These are phyloP conservation scores for Perccottus glenii DNA, from an alignment of 2,113 vertebrate genomes.

Conservation along the genomic window DNA sequence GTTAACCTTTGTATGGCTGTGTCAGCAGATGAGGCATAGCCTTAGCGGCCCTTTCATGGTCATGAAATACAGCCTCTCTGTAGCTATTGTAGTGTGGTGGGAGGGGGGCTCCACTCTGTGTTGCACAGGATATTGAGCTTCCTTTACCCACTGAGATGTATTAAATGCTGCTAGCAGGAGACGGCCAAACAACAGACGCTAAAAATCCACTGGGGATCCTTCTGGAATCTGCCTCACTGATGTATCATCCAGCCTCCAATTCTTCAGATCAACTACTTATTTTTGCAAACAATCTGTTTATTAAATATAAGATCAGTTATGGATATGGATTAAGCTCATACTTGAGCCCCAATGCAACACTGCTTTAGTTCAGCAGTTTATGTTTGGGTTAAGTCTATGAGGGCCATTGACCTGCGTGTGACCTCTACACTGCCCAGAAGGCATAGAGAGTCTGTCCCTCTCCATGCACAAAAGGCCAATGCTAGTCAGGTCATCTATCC, in stretches of 20 bases:
- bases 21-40: slow-evolving; percentile 70
- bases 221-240: slow-evolving; percentile 27
- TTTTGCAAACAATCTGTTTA: slow-evolving; percentile 43
- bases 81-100: slow-evolving; percentile 13
- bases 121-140: slow-evolving; percentile 68
- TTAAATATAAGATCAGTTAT: slow-evolving; percentile 48
- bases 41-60: slow-evolving; percentile 52
- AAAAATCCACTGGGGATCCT: slow-evolving; percentile 22
- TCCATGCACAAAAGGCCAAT: slow-evolving; percentile 54
- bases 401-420: slow-evolving; percentile 29
- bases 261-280: slow-evolving; percentile 31
- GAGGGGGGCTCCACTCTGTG: slow-evolving; percentile 18
- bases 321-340: slow-evolving; percentile 19
- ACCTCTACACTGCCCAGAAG: slow-evolving; percentile 38
- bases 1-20: slow-evolving; percentile 77
- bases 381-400: slow-evolving; percentile 14
- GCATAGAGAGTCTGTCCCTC: slow-evolving; percentile 45
- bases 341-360: slow-evolving; percentile 34
- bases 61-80: slow-evolving; percentile 64
- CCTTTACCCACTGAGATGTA: slow-evolving; percentile 56
- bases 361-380: slow-evolving; percentile 25
- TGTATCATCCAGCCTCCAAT: slow-evolving; percentile 15
- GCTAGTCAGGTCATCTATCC: slow-evolving; percentile 65
- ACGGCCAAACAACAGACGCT: slow-evolving; percentile 28
- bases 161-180: slow-evolving; percentile 52